Base-by-base conservation (phyloP, 1,140 invertebrate species). In the Camponotus floridanus region DNA sequence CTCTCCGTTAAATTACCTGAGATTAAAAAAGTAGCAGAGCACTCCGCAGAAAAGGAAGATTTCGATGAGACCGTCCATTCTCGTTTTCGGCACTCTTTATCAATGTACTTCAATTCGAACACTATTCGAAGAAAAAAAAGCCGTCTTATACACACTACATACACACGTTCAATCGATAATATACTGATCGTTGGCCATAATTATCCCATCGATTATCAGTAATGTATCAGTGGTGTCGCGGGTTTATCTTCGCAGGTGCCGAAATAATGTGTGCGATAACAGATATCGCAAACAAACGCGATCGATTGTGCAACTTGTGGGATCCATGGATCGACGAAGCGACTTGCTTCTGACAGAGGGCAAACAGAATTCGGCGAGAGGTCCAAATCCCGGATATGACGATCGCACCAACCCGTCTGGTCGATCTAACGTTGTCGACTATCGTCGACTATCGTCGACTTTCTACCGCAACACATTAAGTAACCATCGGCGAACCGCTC, bases 1-100 rank as follows among this genome's bases (percentile, higher is more conserved):
- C 8, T 51, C 13, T 26, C 15, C 1, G 18, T n/a, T n/a, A 26
- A 45, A 48, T 93, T 94, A 95, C 94, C 94, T 94, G 87, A 91
- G 88, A 86, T 93, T 94, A 86, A 94, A 94, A 87, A 95, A 94
- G 76, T 94, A 95, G 86, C 93, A 94, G 57, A 95, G 89, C 7
- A 94, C 92, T 76, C 94, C 94, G 84, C 93, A 94, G 79, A 95
- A 94, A 86, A 95, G 87, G 70, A 94, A 94, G 48, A 95, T 89
- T 85, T 94, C 94, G 74, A 95, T 90, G 65, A 95, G 89, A 67
- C 94, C 94, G 86, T 93, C 94, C 94, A 95, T 95, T 61, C 74
- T 89, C 31, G 39, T n/a, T 59, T 31, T 55, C 71, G 83, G 4
- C 45, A 48, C 45, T 48, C 45, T 48, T 13, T 48, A 15, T 51